Conservation (phyloP, 2,113 vertebrate genomes). For the Archilochus colubris region DNA sequence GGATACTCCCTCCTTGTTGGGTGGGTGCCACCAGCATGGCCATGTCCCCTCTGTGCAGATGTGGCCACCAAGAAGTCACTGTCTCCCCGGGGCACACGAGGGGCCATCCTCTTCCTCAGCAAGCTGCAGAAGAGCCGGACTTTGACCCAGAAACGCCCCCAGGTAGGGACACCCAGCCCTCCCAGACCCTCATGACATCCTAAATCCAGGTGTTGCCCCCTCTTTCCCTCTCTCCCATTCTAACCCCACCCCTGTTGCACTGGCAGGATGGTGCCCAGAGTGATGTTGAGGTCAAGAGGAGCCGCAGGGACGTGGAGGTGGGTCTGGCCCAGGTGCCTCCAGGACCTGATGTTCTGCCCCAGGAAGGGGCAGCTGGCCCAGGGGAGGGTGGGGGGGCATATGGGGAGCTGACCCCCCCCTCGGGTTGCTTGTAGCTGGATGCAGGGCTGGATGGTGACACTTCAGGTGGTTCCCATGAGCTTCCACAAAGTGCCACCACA, state of each 20-base stretch:
- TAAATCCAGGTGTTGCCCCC: not conserved
- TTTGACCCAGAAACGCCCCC: constrained; percentile 74
- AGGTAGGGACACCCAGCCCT: constrained; percentile 32
- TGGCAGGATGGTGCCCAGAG: constrained; percentile 24
- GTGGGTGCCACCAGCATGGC: not conserved
- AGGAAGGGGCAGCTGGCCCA: not conserved
- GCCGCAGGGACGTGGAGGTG: not conserved
- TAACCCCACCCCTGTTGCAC: not conserved
- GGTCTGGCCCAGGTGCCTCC: not conserved
- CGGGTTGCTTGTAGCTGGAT: not conserved
- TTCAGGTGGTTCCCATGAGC: not conserved
- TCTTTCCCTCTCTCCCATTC: not conserved
- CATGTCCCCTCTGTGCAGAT: constrained; percentile 41
- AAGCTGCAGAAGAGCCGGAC: constrained; percentile 87
- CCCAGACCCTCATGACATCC: not conserved
- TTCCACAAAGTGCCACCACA: rapidly evolving
- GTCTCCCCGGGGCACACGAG: constrained; percentile 67
- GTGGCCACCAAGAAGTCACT: constrained; percentile 41
- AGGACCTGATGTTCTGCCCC: not conserved
- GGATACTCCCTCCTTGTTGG: not conserved
- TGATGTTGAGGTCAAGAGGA: constrained; percentile 47
- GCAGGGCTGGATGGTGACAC: not conserved
- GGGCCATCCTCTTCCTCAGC: constrained; percentile 88
- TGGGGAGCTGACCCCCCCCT: not conserved
- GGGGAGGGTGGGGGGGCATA: not conserved